Base-by-base conservation (phyloP, 2,113 vertebrate species). In the Calyptommatus sinebrachiatus region DNA sequence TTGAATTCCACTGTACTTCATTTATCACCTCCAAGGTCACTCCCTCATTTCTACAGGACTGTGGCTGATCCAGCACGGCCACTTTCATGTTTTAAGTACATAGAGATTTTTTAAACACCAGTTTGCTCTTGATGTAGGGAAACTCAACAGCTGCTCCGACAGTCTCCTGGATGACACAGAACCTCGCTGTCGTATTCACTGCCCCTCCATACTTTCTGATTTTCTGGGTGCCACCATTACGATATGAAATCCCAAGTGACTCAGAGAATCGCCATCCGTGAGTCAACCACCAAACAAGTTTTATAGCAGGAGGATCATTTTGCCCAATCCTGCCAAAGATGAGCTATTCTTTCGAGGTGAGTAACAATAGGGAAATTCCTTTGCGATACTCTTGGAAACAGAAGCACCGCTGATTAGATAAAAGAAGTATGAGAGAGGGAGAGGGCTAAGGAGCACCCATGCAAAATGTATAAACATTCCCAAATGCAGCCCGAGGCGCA, bases 251-350 rank as follows among this genome's bases (percentile, higher is more conserved):
- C 50, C 7, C 0, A 0, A 0, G 28, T 91, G 89, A 91, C 88
- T 91, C 91, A 86, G 75, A 31, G 70, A 0, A 74, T 75, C 20
- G 5, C 4, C 41, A 8, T 50, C 83, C 80, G 1, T 90, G 89
- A 91, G 81, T 91, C 89, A 91, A 89, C 84, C 84, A 2, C 63
- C 53, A 57, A 20, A 66, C 78, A 76, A 57, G 81, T 29, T 57
- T 48, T 16, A n/a, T 70, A 20, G 24, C 24, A 7, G 63, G 66
- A 79, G 82, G 82, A 20, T 0, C 1, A 45, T 77, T 11, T 76
- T 22, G 65, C n/a, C 83, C 86, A 77, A 65, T 50, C 74, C 73
- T 0, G 4, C 74, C 81, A 61, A 45, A 3, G 31, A 0, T 0
- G 73, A 81, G 78, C 62, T 67, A 68, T 1, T 66, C 53, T 1